Evolutionary conservation across 2,113 vertebrate genomes (phyloP), one percentile per base, ranked within the genome.

Genomic region (Sinocyclocheilus anophthalmus): DNA sequence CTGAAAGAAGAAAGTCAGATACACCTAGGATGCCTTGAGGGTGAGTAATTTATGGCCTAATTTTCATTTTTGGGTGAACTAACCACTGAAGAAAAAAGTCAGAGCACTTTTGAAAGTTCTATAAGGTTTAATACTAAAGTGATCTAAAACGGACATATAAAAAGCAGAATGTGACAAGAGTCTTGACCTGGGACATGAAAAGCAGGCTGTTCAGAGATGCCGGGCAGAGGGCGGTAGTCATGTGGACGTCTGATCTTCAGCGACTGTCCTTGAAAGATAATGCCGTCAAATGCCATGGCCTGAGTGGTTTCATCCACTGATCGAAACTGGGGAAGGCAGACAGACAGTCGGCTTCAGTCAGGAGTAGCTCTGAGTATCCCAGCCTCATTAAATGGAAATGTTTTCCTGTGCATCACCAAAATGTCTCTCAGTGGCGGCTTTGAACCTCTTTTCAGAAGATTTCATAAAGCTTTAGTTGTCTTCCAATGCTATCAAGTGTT

Each of bases 231-330:
- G 75, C 94, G 93, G 39, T 95, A 95, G 90, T 95, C 95, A 48
- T 95, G 95, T 30, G 94, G 95, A 45, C 94, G 81, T 70, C 94
- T 84, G 42, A 95, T 94, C 92, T 95, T 95, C 91, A 95, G 90
- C 0, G 94, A 94, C 89, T 95, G 95, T 48, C 94, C 94, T 88
- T 95, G 95, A 90, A 95, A 95, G 78, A 94, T 93, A 75, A 95
- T 95, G 18, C 95, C 94, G 10, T 95, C 94, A 53, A 95, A 95
- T 24, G 94, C 95, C 94, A 95, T 94, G 78, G 95, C 95, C 89
- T 95, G 94, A 4, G 95, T 95, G 20, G 94, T 95, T 90, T 95
- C 95, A 26, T 95, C 95, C 0, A 95, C 94, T 9, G 94, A 95
- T 1, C 94, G 94, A 50, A 95, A 95, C 95, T 95, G 57, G 4